Base-by-base conservation (phyloP, 37 sponge, comb jelly and placozoan species). In the Halisarca cf. caerulea region DNA sequence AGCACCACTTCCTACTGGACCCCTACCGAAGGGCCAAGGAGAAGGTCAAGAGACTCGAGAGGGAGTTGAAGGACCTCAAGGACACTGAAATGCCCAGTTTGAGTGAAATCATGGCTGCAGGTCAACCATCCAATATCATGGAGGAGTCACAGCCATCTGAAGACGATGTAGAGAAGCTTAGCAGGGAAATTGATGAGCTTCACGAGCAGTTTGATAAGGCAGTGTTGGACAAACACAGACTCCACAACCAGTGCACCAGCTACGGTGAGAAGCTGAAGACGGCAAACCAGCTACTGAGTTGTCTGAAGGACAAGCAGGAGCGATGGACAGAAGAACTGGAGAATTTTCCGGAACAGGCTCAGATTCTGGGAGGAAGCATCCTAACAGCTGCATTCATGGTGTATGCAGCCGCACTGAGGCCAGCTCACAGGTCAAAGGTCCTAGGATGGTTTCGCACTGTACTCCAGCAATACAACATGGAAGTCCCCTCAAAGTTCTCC, bases 321-420 rank as follows among this genome's bases (percentile, higher is more conserved):
- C 15, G 60, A 27, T 93, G 94, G 88, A 47, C 68, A 43, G 39
- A 64, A 14, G 60, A 64, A n/a, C 59, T 88, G 28, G 59, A 81
- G 32, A 37, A 71, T 7, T 73, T 90, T 37, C 89, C 91, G 40
- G 9, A 66, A 8, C 5, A 36, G 34, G 64, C 86, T 23, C 28
- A 51, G 15, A 43, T 89, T 43, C 37, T 84, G 28, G 79, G 69
- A 27, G 90, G 92, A 64, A 92, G 93, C 71, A 58, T 94, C 61
- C 69, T 92, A 3, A 86, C 94, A 53, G 88, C 94, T 17, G 98
- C 98, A 27, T 84, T 97, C 82, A 82, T 91, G 23, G 87, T 83
- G 28, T 97, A 95, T 84, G 88, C 86, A 58, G 91, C 86, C 0
- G 81, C 92, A 30, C 80, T 94, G 80, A 59, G 51, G 62, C 86